Percentiles rank a stretch among this genome's conserved stretches.
phyloP scores from a whole-genome alignment of 2,797 vertebrate species.

The Momotus momota region DNA sequence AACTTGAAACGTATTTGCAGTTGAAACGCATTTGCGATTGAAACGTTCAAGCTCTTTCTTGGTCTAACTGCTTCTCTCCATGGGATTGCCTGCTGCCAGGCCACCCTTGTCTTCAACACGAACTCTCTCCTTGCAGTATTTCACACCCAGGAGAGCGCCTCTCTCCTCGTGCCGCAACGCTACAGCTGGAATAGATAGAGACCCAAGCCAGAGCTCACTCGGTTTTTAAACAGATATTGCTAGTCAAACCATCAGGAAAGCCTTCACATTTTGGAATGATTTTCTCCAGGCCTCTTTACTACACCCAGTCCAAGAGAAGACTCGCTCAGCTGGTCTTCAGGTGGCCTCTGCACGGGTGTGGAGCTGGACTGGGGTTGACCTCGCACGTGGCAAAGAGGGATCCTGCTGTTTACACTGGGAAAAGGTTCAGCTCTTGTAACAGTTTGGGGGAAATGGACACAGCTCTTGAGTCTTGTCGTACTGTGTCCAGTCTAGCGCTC shows the following conservation, averaged over 20 bases:
- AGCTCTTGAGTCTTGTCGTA: neutral
- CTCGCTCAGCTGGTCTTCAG: neutral
- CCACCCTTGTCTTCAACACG: neutral
- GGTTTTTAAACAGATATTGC: neutral
- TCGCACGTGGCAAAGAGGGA: fast-evolving
- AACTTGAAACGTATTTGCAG: neutral
- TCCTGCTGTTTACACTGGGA: neutral
- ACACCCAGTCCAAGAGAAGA: neutral
- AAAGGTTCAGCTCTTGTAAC: neutral
- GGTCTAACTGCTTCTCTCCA: neutral
- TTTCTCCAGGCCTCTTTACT: neutral
- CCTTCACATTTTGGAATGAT: neutral
- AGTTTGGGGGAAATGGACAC: neutral
- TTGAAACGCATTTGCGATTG: neutral
- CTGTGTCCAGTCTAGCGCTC: neutral
- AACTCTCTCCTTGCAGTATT: neutral
- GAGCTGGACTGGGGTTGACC: neutral
- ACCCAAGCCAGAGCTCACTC: neutral
- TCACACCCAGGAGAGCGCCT: neutral
- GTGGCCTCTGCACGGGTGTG: neutral
- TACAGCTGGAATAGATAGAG: constrained; percentile 7
- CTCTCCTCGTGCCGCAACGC: neutral
- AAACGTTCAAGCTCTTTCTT: neutral
- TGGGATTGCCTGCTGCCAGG: neutral
- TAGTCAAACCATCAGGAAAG: constrained; percentile 10